phyloP scores from a whole-genome alignment of 2,797 vertebrate species.

The Channallabes apus region DNA sequence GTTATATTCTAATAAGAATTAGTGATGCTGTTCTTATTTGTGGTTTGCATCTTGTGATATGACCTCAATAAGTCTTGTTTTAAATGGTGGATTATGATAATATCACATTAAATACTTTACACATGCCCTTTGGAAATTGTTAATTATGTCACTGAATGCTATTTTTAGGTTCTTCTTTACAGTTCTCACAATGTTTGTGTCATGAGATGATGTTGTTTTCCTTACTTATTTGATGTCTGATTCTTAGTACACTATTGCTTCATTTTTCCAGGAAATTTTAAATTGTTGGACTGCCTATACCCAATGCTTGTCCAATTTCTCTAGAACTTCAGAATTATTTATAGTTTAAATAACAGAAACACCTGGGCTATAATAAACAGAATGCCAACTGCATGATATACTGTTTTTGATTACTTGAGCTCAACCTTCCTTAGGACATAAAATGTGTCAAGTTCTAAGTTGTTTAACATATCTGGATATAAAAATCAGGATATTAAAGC shows the following conservation, averaged over 20 bases:
- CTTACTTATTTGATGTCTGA: not conserved
- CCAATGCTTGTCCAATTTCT: not conserved
- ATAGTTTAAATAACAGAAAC: not conserved
- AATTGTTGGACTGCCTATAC: not conserved
- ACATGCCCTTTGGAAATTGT: not conserved
- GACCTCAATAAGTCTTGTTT: not conserved
- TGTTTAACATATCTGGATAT: not conserved
- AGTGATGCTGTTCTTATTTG: not conserved
- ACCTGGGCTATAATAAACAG: not conserved
- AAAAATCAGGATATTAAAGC: not conserved
- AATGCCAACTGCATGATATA: too few species aligned
- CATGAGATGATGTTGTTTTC: not conserved
- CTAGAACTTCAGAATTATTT: not conserved
- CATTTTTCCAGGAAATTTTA: too few species aligned
- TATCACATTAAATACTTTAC: not conserved
- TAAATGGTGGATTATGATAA: not conserved
- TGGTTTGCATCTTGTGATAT: not conserved
- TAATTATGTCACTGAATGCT: not conserved
- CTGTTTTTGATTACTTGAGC: too few species aligned
- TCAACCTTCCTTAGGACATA: too few species aligned
- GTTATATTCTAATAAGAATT: not conserved
- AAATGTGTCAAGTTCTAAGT: not conserved
- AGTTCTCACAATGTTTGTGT: not conserved
- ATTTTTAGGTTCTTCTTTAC: not conserved
- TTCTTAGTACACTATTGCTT: not conserved